Evolutionary conservation across 2,888 invertebrate genomes (phyloP).

Genomic region (Acronicta psi): DNA sequence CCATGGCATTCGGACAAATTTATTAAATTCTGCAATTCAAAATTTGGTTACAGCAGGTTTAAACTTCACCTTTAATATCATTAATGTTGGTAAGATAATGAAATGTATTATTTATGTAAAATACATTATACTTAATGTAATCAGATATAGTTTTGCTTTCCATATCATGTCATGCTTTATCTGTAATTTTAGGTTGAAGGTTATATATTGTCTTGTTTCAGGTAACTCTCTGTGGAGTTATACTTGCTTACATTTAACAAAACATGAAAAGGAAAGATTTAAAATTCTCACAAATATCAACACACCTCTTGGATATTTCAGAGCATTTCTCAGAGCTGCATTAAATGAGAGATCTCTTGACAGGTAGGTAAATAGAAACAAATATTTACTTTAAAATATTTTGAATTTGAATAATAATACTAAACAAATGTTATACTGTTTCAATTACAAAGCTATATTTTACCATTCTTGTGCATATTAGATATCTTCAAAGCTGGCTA

Average conservation of each 20-base stretch:
- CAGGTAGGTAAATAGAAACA: constrained; percentile 69
- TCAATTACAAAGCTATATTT: neutral
- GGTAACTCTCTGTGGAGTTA: constrained; percentile 93
- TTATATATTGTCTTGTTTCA: no score
- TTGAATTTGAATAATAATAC: no score
- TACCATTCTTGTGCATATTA: constrained; percentile 54
- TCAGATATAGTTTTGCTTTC: constrained; percentile 10
- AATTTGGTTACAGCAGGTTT: constrained; percentile 84
- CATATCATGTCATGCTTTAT: constrained; percentile 2
- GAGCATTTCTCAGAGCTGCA: constrained; percentile 96
- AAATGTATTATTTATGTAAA: constrained; percentile 14
- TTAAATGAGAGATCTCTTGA: constrained; percentile 97
- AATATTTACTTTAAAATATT: neutral
- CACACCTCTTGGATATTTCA: constrained; percentile 92
- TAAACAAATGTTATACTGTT: no score
- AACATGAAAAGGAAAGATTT: constrained; percentile 96
- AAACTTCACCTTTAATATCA: constrained; percentile 85
- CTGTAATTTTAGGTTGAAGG: no score
- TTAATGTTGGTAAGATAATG: constrained; percentile 81
- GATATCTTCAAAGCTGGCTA: constrained; percentile 93
- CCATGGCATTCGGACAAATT: constrained; percentile 92
- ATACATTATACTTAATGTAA: neutral
- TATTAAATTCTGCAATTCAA: constrained; percentile 83
- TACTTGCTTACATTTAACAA: constrained; percentile 93
- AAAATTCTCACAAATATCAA: constrained; percentile 88